phyloP scores from a whole-genome alignment of 2,888 invertebrate species.

The Danaus chrysippus region DNA sequence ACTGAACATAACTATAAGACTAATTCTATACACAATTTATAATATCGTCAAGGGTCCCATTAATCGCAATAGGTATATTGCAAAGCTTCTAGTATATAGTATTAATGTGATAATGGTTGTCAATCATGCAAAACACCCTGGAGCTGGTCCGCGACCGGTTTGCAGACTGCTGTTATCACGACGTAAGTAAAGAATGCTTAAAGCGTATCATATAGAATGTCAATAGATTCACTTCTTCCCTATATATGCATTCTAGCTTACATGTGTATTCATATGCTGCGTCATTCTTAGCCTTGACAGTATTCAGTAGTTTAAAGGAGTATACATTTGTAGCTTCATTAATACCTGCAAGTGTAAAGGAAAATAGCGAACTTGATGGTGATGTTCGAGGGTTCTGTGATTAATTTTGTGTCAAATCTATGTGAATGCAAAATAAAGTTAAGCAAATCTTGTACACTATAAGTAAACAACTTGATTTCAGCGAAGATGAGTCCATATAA shows the following conservation, averaged over 20 bases:
- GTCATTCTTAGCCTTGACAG: slow-evolving; percentile 22
- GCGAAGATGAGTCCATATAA: too few relatives aligned
- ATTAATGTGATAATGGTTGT: slow-evolving; percentile 78
- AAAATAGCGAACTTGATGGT: slow-evolving; percentile 7
- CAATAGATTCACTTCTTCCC: slow-evolving; percentile 61
- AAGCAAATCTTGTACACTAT: too few relatives aligned
- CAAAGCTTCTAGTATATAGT: slow-evolving; percentile 67
- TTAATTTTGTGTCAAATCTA: neutral
- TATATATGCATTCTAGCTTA: slow-evolving; percentile 70
- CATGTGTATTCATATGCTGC: slow-evolving; percentile 45
- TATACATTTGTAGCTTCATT: slow-evolving; percentile 15
- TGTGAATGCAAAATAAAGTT: neutral
- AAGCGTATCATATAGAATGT: slow-evolving; percentile 67
- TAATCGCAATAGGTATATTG: slow-evolving; percentile 45
- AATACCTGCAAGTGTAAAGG: slow-evolving; percentile 10
- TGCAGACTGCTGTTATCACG: slow-evolving; percentile 61
- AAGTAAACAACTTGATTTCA: too few relatives aligned
- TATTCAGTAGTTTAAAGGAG: slow-evolving; percentile 20
- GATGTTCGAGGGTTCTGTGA: neutral
- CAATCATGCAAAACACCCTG: slow-evolving; percentile 73
- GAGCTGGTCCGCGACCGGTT: slow-evolving; percentile 64
- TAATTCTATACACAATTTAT: slow-evolving; percentile 8
- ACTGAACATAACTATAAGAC: too few relatives aligned
- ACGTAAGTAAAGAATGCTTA: slow-evolving; percentile 73
- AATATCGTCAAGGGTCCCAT: slow-evolving; percentile 37